These are phyloP conservation scores for Calameuta pallipes DNA, from an alignment of 2,888 invertebrate species.

Conservation along the genomic window DNA sequence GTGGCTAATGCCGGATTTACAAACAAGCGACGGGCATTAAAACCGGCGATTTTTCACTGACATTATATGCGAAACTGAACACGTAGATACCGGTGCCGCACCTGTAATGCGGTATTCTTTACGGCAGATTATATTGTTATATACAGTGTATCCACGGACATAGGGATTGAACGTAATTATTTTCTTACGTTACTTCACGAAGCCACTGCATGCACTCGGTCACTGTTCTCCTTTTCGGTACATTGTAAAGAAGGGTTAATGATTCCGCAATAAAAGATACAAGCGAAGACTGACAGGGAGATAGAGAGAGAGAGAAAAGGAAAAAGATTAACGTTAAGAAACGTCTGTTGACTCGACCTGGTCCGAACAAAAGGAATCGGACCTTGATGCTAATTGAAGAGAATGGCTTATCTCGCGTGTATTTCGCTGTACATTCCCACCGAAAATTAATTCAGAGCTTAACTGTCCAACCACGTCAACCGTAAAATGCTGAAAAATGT, in stretches of 20 bases:
- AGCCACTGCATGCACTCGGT: background rate
- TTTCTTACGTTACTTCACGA: background rate
- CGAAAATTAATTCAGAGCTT: background rate
- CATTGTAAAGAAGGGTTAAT: background rate
- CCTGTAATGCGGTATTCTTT: background rate
- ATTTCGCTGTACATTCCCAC: background rate
- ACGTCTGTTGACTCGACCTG: background rate
- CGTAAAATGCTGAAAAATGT: background rate
- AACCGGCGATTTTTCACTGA: constrained; percentile 1
- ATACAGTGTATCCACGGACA: background rate
- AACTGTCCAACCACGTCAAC: background rate
- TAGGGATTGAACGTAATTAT: background rate
- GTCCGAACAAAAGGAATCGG: background rate
- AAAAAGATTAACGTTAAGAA: background rate
- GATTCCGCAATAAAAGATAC: background rate
- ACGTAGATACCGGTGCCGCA: background rate
- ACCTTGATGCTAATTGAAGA: background rate
- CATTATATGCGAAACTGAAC: background rate
- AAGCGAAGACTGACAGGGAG: background rate
- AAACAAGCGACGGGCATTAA: background rate
- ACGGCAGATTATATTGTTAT: background rate
- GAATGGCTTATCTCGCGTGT: background rate
- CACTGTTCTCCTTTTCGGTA: background rate
- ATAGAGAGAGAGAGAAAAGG: background rate
- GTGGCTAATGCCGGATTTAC: constrained; percentile 2